A percentile compares a stretch with the other conserved stretches of the same genome.
These are phyloP conservation scores for Leucophenga maculata DNA, from an alignment of 2,888 invertebrate genomes.

Conservation along the genomic window DNA sequence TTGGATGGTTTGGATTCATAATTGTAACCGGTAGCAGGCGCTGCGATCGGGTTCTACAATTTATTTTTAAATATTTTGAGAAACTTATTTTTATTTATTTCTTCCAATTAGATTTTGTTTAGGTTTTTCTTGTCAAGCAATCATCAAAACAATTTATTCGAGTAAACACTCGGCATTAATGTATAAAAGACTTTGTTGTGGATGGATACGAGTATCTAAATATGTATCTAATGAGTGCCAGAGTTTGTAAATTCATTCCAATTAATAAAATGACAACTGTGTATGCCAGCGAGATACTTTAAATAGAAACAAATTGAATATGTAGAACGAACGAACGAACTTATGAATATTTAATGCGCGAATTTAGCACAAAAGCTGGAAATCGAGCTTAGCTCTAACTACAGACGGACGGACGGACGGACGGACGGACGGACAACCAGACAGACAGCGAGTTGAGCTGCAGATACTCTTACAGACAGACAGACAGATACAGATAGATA, in stretches of 20 bases:
- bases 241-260: slow-evolving; percentile 55
- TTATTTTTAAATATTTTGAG: too few relatives aligned
- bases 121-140: background rate
- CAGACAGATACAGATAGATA: slow-evolving; percentile 27
- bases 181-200: background rate
- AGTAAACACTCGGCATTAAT: slow-evolving; percentile 4
- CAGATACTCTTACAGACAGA: slow-evolving; percentile 28
- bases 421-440: too few relatives aligned
- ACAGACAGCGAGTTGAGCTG: slow-evolving; percentile 43
- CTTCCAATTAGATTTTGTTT: too few relatives aligned
- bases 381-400: slow-evolving; percentile 34
- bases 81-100: too few relatives aligned
- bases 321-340: slow-evolving; percentile 6
- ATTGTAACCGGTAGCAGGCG: too few relatives aligned
- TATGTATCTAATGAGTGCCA: too few relatives aligned
- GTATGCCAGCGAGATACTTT: slow-evolving; percentile 46
- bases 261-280: slow-evolving; percentile 47
- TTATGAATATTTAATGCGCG: slow-evolving; percentile 36
- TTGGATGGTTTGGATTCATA: too few relatives aligned
- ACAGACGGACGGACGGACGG: too few relatives aligned
- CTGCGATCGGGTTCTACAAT: too few relatives aligned
- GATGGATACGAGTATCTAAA: too few relatives aligned
- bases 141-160: slow-evolving; percentile 8
- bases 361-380: slow-evolving; percentile 46
- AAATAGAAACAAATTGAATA: slow-evolving; percentile 29